These are phyloP conservation scores for Tragelaphus imberbis DNA, from an alignment of 2,113 vertebrate species.

Conservation along the genomic window DNA sequence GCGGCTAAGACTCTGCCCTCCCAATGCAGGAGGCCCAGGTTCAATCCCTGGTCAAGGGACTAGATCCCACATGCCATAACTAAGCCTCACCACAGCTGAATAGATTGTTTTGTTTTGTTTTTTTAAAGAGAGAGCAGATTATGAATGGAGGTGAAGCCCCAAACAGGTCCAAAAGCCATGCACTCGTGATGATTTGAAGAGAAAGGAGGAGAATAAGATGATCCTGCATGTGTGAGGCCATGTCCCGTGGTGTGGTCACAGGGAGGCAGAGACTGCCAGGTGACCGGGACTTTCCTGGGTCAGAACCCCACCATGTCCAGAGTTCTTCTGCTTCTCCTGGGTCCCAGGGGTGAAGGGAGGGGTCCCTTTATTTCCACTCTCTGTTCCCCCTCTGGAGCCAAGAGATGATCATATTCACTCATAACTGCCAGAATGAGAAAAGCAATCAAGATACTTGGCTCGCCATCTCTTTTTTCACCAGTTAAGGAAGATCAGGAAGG, in stretches of 20 bases:
- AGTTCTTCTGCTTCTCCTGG: no score
- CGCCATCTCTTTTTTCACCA: accelerated
- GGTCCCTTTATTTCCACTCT: neutral
- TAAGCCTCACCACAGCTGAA: neutral
- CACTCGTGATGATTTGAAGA: neutral
- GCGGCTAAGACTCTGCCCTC: neutral
- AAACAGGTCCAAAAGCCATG: no score
- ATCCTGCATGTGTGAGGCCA: accelerated
- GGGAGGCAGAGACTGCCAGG: no score
- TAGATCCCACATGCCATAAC: neutral
- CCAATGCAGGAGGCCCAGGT: neutral
- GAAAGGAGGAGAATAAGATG: no score
- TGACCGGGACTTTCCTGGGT: no score
- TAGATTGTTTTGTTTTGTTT: neutral
- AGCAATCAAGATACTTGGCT: no score
- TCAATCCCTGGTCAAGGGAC: neutral
- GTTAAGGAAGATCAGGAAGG: neutral
- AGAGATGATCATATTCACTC: no score
- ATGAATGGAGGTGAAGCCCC: neutral
- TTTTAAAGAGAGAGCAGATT: neutral
- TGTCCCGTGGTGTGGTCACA: accelerated
- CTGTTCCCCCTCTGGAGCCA: neutral
- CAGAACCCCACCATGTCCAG: accelerated
- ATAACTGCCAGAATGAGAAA: no score
- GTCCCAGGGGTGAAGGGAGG: accelerated